These are phyloP conservation scores for Elephas maximus DNA, from an alignment of 2,113 vertebrate species.

Conservation along the genomic window DNA sequence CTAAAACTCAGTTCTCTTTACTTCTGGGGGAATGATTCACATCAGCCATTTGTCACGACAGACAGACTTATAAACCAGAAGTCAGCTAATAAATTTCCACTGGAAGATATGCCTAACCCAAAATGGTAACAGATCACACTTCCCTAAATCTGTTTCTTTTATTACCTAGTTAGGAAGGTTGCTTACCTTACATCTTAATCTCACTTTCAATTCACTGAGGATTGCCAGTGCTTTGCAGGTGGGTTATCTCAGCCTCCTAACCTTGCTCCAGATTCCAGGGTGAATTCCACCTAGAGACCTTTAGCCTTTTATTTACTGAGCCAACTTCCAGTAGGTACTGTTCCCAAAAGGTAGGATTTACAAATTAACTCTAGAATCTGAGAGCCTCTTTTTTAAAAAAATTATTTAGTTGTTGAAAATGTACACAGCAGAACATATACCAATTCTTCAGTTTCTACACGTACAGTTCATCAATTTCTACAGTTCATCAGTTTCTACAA, in stretches of 20 bases:
- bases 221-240: not conserved
- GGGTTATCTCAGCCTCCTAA: not conserved
- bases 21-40: not conserved
- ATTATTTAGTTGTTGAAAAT: not conserved
- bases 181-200: constrained; percentile 46
- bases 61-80: constrained; percentile 28
- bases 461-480: not conserved
- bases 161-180: constrained; percentile 46
- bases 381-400: not conserved
- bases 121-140: constrained; percentile 10
- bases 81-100: constrained; percentile 30
- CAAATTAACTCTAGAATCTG: constrained; percentile 2
- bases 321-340: not conserved
- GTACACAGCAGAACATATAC: not conserved
- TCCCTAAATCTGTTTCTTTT: constrained; percentile 25
- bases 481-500: not conserved
- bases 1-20: constrained; percentile 13
- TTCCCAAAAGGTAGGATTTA: constrained; percentile 38
- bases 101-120: not conserved
- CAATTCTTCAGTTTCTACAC: not conserved
- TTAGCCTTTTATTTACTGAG: not conserved
- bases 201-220: constrained; percentile 5
- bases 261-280: not conserved
- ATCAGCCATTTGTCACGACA: constrained; percentile 1
- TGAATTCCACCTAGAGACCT: not conserved